phyloP scores from a whole-genome alignment of 2,888 invertebrate species.

The Argyresthia goedartella region DNA sequence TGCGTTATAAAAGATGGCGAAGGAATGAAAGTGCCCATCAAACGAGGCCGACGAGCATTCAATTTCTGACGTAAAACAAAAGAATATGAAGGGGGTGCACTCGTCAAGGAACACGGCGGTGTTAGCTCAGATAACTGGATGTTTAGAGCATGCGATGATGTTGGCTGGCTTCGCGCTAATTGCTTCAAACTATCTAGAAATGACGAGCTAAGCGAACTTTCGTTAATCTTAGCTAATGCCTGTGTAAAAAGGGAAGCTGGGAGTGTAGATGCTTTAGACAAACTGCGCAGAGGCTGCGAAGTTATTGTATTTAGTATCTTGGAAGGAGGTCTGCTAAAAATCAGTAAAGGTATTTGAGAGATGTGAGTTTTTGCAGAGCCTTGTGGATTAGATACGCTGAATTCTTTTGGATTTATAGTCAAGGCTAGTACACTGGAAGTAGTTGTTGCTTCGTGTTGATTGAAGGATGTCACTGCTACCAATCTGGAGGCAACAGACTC shows the following conservation, averaged over 20 bases:
- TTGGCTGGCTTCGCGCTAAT: no score
- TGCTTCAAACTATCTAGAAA: conserved; percentile 11
- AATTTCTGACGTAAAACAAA: conserved; percentile 35
- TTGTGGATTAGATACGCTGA: no score
- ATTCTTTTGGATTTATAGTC: no score
- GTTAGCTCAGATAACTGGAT: conserved; percentile 21
- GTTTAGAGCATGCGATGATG: neutral
- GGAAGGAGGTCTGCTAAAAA: neutral
- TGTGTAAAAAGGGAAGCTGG: conserved; percentile 41
- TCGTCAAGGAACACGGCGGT: conserved; percentile 47
- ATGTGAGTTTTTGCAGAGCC: neutral
- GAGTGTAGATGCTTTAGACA: conserved; percentile 7
- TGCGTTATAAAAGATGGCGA: conserved; percentile 55
- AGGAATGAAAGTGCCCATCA: conserved; percentile 56
- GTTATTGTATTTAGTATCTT: neutral
- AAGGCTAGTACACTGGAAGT: no score
- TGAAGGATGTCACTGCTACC: no score
- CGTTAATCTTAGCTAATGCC: conserved; percentile 42
- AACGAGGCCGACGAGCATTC: conserved; percentile 28
- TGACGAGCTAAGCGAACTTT: conserved; percentile 24
- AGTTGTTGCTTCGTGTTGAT: no score
- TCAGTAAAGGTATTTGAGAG: neutral
- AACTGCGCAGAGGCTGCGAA: neutral
- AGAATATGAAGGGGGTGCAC: conserved; percentile 57
- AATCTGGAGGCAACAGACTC: no score